Percentiles rank a stretch among this genome's conserved stretches.
Evolutionary conservation across 2,888 invertebrate genomes (phyloP).

Genomic region (Drosophila limbata): DNA sequence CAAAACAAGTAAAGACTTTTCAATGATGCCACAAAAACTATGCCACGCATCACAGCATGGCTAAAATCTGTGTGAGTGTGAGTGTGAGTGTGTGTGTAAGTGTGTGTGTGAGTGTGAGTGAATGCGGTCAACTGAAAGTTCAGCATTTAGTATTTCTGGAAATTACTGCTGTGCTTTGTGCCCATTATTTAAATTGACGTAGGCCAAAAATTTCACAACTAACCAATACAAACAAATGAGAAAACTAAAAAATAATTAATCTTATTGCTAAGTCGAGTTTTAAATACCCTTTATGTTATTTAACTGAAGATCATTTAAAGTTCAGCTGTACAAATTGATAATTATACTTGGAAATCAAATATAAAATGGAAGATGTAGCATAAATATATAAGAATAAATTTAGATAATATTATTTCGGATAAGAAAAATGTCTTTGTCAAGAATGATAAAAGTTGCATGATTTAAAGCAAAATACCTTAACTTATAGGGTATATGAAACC

Average conservation of each 20-base stretch:
- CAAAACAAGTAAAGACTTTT: slow-evolving; percentile 2
- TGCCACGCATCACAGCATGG: slow-evolving; percentile 8
- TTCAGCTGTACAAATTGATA: too few relatives aligned
- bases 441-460: neutral
- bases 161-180: slow-evolving; percentile 26
- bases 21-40: slow-evolving; percentile 20
- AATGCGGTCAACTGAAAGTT: slow-evolving; percentile 17
- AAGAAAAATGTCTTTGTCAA: too few relatives aligned
- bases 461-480: neutral
- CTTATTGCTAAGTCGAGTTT: neutral
- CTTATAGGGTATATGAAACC: slow-evolving; percentile 3
- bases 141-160: slow-evolving; percentile 6
- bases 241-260: slow-evolving; percentile 17
- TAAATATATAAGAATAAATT: neutral
- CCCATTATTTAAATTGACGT: slow-evolving; percentile 46
- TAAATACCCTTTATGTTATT: neutral
- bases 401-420: neutral
- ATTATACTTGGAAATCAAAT: too few relatives aligned
- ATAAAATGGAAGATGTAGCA: neutral
- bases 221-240: slow-evolving; percentile 27
- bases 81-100: neutral
- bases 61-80: neutral
- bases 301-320: too few relatives aligned
- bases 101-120: neutral
- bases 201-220: slow-evolving; percentile 16